Evolutionary conservation across 2,888 invertebrate species (phyloP).

Genomic region (Chaetogeoica ovagalla): DNA sequence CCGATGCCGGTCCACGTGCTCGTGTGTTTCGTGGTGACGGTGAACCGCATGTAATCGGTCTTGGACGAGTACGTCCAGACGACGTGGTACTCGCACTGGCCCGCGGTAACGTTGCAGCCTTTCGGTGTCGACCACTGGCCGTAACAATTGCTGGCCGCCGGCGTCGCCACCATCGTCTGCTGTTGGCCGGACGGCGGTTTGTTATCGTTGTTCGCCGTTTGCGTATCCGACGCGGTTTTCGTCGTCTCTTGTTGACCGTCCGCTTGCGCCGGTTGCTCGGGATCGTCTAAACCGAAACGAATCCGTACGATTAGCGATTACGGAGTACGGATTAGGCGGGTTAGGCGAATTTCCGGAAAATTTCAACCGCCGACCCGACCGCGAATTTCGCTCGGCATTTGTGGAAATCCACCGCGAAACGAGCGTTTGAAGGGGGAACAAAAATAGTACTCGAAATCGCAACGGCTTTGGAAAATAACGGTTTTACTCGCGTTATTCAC

Average conservation of each 20-base stretch:
- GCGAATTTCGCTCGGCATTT: too few relatives aligned
- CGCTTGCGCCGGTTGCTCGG: constrained; percentile 18
- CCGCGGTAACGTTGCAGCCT: constrained; percentile 67
- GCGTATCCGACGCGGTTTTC: constrained; percentile 2
- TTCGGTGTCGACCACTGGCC: constrained; percentile 79
- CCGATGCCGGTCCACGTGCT: constrained; percentile 89
- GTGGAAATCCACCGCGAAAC: too few relatives aligned
- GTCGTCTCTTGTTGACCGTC: constrained; percentile 24
- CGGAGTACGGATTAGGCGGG: too few relatives aligned
- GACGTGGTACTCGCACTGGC: constrained; percentile 78
- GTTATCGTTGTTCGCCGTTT: neutral
- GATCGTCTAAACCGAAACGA: constrained; percentile 23
- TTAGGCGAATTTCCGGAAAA: too few relatives aligned
- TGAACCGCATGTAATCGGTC: constrained; percentile 78
- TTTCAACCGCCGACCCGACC: too few relatives aligned
- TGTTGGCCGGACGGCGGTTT: constrained; percentile 19
- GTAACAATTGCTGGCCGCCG: constrained; percentile 65
- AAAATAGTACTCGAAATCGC: too few relatives aligned
- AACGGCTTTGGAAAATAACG: too few relatives aligned
- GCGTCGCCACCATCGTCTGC: neutral
- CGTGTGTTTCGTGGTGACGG: constrained; percentile 75
- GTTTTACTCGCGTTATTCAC: too few relatives aligned
- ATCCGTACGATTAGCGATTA: too few relatives aligned
- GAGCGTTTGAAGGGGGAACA: too few relatives aligned
- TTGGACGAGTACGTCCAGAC: constrained; percentile 74